These are phyloP conservation scores for Orbicella faveolata DNA, from an alignment of 64 coral and sea anemone species.

Conservation along the genomic window DNA sequence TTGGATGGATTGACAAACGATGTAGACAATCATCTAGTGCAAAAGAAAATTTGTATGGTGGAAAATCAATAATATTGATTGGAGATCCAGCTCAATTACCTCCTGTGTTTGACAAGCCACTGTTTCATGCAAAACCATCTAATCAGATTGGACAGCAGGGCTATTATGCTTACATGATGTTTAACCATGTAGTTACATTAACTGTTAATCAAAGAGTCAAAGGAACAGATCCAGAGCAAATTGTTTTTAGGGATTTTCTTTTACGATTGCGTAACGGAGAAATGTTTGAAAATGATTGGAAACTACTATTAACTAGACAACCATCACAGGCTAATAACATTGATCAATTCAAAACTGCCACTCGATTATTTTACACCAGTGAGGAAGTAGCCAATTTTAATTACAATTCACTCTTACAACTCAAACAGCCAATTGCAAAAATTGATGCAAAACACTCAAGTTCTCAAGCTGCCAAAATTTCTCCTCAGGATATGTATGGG, in stretches of 20 bases:
- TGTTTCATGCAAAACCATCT: too few relatives aligned
- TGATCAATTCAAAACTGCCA: conserved; percentile 56
- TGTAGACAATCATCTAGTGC: conserved; percentile 45
- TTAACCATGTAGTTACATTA: too few relatives aligned
- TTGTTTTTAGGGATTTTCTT: too few relatives aligned
- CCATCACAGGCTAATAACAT: conserved; percentile 47
- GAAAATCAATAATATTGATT: too few relatives aligned
- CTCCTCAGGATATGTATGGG: conserved; percentile 62
- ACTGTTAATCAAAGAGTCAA: too few relatives aligned
- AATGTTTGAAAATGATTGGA: conserved; percentile 60
- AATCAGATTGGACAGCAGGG: too few relatives aligned
- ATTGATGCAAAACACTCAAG: conserved; percentile 43
- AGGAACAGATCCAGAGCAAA: too few relatives aligned
- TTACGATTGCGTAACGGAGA: conserved; percentile 30
- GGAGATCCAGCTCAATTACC: conserved; percentile 1
- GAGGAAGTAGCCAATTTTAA: conserved; percentile 65
- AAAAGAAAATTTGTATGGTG: conserved; percentile 38
- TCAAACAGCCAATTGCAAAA: conserved; percentile 48
- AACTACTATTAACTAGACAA: conserved; percentile 60
- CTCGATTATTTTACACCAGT: conserved; percentile 62
- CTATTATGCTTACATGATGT: too few relatives aligned
- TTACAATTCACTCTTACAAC: conserved; percentile 33
- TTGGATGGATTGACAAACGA: conserved; percentile 65
- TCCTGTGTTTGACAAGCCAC: too few relatives aligned
- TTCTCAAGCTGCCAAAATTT: conserved; percentile 12